Base-by-base conservation (phyloP, 2,113 vertebrate species). In the Menura novaehollandiae region DNA sequence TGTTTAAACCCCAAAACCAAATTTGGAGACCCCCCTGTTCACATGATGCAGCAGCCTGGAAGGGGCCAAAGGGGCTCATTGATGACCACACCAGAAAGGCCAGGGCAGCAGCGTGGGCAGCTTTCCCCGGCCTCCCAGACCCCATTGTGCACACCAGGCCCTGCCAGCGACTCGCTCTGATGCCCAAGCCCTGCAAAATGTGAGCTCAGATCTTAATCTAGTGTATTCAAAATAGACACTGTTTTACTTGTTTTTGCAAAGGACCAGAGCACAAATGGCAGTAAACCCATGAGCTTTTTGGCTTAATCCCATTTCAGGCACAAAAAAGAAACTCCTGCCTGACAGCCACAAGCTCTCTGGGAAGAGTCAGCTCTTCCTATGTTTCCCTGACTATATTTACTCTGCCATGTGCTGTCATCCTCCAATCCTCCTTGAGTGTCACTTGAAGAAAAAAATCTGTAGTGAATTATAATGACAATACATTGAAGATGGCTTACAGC, bases 381-480 rank as follows among this genome's bases (percentile, higher is more conserved):
- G 27, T 74, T 91, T 93, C 64, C 79, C 52, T 49, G 37, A 60
- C 82, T 76, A 46, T 89, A 92, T 96, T 95, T 91, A 86, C 27
- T 67, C 93, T 74, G 92, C 72, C 68, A 53, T 93, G 58, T 94
- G 89, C 85, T 95, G 83, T 87, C 85, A 86, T 92, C 44, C 52
- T 86, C 90, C 96, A 93, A 37, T 78, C 88, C 49, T 84, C 59
- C 67, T 85, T 26, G 5, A 92, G 75, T 84, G n/a, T 64, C 69
- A 74, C 79, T 95, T 46, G 69, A 43, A 92, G 86, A 86, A 89
- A 69, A 87, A 73, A 39, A 72, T 83, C 90, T 91, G 91, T 63
- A 92, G 90, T 80, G 73, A 72, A 49, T 96, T 90, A 78, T 37
- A 88, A 92, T 74, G 92, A 95, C 96, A 96, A 72, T 84, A 26